Base-by-base conservation (phyloP, 2,797 vertebrate genomes). In the Neoniphon sammara region DNA sequence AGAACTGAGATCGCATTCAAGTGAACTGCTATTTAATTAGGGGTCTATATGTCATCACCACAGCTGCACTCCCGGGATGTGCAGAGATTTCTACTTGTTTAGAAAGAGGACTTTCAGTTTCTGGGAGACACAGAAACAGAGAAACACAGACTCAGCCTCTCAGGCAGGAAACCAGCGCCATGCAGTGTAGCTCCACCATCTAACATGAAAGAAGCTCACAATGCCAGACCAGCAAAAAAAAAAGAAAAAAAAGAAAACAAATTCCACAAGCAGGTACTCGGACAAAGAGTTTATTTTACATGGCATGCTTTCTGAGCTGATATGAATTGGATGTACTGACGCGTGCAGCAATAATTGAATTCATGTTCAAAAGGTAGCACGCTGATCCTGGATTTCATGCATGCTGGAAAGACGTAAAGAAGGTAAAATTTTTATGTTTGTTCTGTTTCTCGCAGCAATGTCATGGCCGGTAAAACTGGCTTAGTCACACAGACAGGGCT, bases 401-500 rank as follows among this genome's bases (percentile, higher is more conserved):
- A 55, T 21, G 65, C 42, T 53, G 34, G 17, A 36, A 82, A 80
- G 62, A 64, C 27, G 54, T 70, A 79, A 56, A 65, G 6, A 49
- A 23, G 52, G 69, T 30, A 46, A 75, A 86, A 85, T 79, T 66
- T 85, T 81, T 69, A 78, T 84, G 82, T 72, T 73, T 63, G 68
- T 69, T 81, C 49, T 73, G 75, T 85, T 87, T 85, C 83, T 84
- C 83, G 77, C 80, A 84, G 89, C 71, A 60, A 66, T 85, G 85
- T 77, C 85, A 87, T 58, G 55, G 86, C 69, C 64, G 49, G 85
- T 89, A 87, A 91, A 91, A 90, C 62, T 56, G 89, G 83, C 86
- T 91, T 89, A 89, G 87, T 91, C 90, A 89, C 86, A 88, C 82
- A 77, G 65, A 80, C 79, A 63, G 77, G 87, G 84, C 78, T 85